These are phyloP conservation scores for Agonopterix arenella DNA, from an alignment of 2,888 invertebrate genomes.

Conservation along the genomic window DNA sequence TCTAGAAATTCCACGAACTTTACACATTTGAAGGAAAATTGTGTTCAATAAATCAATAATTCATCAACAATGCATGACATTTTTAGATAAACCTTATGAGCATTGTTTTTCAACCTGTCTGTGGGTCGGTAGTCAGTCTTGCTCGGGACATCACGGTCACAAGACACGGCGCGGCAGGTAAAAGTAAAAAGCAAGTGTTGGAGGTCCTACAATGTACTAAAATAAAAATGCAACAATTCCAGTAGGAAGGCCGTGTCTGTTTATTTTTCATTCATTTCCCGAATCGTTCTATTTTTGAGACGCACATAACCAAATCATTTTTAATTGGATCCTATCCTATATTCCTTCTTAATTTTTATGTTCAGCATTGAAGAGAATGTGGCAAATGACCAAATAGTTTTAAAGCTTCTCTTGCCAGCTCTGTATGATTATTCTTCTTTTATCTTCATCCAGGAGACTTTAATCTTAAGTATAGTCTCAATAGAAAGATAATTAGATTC, in stretches of 20 bases:
- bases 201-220: not conserved
- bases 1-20: not conserved
- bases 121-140: conserved; percentile 9
- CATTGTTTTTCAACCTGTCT: conserved; percentile 3
- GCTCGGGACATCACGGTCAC: conserved; percentile 3
- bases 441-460: not conserved
- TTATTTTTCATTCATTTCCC: not conserved
- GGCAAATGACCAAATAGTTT: not conserved
- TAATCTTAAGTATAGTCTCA: not conserved
- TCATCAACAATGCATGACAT: no score
- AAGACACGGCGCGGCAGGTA: not conserved
- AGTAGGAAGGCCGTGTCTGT: not conserved
- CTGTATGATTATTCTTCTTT: not conserved
- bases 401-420: conserved; percentile 1
- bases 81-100: no score
- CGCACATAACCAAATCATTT: no score
- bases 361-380: conserved; percentile 24
- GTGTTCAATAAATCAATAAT: not conserved
- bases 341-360: conserved; percentile 26
- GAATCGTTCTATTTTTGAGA: no score
- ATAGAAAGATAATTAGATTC: not conserved
- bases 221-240: not conserved
- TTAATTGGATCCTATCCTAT: conserved; percentile 19
- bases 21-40: not conserved
- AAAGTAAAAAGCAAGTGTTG: no score